Base-by-base conservation (phyloP, 2,113 vertebrate genomes). In the Aepyceros melampus region DNA sequence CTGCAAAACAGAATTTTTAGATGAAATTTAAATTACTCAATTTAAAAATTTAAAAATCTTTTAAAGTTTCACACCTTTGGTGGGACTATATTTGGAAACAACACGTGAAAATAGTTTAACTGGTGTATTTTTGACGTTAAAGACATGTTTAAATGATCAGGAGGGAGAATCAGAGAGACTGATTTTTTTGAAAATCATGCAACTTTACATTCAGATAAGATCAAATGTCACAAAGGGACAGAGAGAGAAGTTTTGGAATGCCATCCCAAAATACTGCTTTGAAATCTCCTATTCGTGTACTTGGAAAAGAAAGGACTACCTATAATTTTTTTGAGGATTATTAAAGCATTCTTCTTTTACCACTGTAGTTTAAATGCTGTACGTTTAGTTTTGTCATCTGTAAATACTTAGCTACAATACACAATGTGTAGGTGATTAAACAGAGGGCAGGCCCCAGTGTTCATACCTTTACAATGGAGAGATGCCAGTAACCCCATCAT, bases 361-460 rank as follows among this genome's bases (percentile, higher is more conserved):
- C 25, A 56, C 93, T 96, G 36, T 92, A 92, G 76, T 60, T 27
- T 96, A 97, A 96, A 97, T 84, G 71, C 85, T 78, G 47, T 93
- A 83, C 89, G 91, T 94, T 98, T 95, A 78, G 53, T 97, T 98
- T 98, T 60, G 67, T 92, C 84, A 81, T 97, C 97, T 98, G 98
- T 98, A 98, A 98, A 98, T 98, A 98, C 91, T 97, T 95, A 87
- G 79, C 92, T 97, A 71, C 92, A n/a, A 53, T 85, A 10, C 98
- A 97, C 94, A 97, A 97, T 87, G 92, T 92, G 33, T 98, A 97
- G 97, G 93, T 15, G 98, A 97, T 85, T 97, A 98, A 98, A 97
- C 58, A 55, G 98, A 55, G 98, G 99, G 99, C 99, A 96, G 99
- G 98, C 97, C 98, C 99, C 89, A 9, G 36, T 58, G 31, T 89